These are phyloP conservation scores for Rhabdomys dilectus DNA, from an alignment of 2,113 vertebrate genomes.

Conservation along the genomic window DNA sequence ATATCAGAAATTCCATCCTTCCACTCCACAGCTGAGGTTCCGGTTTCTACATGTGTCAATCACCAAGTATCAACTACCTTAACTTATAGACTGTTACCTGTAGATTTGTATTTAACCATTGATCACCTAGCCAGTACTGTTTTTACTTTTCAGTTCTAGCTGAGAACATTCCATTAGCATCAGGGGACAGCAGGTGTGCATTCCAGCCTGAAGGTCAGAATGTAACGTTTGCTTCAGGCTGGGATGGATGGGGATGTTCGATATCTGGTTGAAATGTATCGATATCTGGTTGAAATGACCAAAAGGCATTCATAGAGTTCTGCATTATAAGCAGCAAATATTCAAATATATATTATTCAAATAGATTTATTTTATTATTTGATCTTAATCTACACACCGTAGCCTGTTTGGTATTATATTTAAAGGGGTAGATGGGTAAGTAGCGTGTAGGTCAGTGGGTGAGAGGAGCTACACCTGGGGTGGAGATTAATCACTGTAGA, in stretches of 20 bases:
- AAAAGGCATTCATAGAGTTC: background rate
- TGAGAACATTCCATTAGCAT: background rate
- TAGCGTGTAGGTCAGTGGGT: conserved; percentile 47
- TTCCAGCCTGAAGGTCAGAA: background rate
- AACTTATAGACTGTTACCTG: background rate
- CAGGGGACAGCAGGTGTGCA: background rate
- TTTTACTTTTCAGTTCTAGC: background rate
- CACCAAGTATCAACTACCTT: background rate
- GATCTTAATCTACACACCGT: conserved; percentile 47
- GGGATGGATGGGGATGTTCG: background rate
- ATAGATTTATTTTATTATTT: background rate
- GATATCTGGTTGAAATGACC: conserved; percentile 40
- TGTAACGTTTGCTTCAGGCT: background rate
- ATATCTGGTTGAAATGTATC: background rate
- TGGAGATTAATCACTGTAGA: background rate
- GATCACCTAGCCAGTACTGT: background rate
- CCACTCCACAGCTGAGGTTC: background rate
- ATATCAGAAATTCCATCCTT: background rate
- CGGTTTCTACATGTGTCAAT: background rate
- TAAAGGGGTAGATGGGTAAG: conserved; percentile 19
- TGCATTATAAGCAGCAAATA: background rate
- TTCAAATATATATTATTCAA: background rate
- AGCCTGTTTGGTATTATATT: conserved; percentile 28
- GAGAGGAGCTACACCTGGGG: conserved; percentile 47
- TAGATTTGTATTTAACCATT: conserved; percentile 32